Evolutionary conservation across 2,113 vertebrate genomes (phyloP).

Genomic region (Sardina pilchardus): DNA sequence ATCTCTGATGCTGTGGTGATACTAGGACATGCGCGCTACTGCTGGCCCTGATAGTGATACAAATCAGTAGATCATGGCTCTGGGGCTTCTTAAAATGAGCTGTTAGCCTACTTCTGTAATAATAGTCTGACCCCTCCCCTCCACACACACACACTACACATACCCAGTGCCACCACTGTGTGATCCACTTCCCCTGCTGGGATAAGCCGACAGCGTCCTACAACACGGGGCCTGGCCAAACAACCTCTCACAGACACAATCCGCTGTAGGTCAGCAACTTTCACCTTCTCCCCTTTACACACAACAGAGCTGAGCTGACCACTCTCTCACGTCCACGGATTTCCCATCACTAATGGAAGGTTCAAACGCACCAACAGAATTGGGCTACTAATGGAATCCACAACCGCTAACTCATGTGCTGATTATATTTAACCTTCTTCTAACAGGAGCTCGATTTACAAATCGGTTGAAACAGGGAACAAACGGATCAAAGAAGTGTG

Average conservation of each 20-base stretch:
- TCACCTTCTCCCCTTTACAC: neutral
- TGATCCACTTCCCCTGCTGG: neutral
- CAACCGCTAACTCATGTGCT: too few species aligned
- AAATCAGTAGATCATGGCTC: neutral
- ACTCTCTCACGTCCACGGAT: neutral
- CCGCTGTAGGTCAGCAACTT: neutral
- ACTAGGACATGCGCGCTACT: neutral
- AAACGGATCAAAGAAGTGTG: neutral
- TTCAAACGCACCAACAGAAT: neutral
- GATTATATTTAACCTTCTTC: neutral
- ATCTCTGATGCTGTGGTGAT: neutral
- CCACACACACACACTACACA: neutral
- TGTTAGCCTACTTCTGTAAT: constrained; percentile 12
- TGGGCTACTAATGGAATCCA: too few species aligned
- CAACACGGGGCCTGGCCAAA: neutral
- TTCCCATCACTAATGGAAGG: neutral
- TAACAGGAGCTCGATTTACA: neutral
- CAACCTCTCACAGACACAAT: neutral
- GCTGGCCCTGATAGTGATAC: neutral
- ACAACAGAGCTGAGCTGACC: neutral
- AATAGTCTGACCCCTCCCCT: neutral
- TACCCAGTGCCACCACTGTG: neutral
- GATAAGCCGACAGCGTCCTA: neutral
- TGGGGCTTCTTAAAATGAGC: neutral
- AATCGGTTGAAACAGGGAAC: neutral